phyloP scores from a whole-genome alignment of 2,797 vertebrate genomes.

The Sebastes cheni region DNA sequence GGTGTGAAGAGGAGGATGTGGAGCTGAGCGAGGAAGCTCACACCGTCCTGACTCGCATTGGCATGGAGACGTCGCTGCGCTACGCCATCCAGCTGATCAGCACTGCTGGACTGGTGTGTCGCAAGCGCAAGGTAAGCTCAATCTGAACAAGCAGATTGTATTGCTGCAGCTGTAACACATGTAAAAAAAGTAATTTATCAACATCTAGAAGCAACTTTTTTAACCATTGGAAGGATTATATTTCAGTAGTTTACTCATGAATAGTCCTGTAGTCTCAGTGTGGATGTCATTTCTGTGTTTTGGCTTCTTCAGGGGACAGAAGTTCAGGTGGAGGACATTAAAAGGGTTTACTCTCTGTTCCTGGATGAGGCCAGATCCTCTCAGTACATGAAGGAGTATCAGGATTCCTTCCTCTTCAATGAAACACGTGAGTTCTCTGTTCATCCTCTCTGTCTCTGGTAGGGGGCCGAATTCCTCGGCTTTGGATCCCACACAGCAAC shows the following conservation, averaged over 20 bases:
- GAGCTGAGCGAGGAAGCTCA: conserved; percentile 95
- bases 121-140: conserved; percentile 88
- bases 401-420: conserved; percentile 95
- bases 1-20: conserved; percentile 96
- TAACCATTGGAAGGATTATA: background rate
- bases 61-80: conserved; percentile 92
- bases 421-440: conserved; percentile 88
- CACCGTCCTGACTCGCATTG: conserved; percentile 93
- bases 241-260: background rate
- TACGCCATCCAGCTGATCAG: conserved; percentile 97
- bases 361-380: conserved; percentile 93
- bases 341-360: conserved; percentile 93
- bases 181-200: background rate
- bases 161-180: background rate
- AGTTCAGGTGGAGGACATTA: conserved; percentile 95
- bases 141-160: background rate
- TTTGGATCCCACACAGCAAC: background rate
- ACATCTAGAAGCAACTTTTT: background rate
- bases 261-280: background rate
- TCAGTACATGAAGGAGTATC: conserved; percentile 97
- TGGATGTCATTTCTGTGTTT: background rate
- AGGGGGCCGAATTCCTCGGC: background rate
- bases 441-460: background rate
- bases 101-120: conserved; percentile 92
- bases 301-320: conserved; percentile 86